Evolutionary conservation across 2,888 invertebrate species (phyloP).

Genomic region (Pediacus dermestoides): DNA sequence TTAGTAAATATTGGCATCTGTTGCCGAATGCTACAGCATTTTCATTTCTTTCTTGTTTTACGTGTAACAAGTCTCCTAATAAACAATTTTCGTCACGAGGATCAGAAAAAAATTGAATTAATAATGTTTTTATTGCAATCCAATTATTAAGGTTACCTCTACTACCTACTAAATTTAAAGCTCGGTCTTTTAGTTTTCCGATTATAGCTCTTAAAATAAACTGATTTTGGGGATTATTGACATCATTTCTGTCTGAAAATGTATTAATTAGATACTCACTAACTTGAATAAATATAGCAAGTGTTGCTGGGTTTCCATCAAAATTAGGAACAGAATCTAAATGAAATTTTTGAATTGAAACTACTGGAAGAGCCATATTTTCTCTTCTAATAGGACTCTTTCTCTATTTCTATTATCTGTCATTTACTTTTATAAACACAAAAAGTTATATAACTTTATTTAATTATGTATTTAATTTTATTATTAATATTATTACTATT

Average conservation of each 20-base stretch:
- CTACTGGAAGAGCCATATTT: neutral
- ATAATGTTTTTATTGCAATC: constrained; percentile 4
- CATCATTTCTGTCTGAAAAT: neutral
- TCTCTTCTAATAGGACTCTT: neutral
- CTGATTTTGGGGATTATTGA: constrained; percentile 1
- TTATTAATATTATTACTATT: too few relatives aligned
- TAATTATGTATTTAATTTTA: too few relatives aligned
- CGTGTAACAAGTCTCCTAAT: constrained; percentile 4
- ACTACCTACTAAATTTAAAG: constrained; percentile 3
- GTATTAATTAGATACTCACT: constrained; percentile 5
- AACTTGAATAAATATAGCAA: constrained; percentile 3
- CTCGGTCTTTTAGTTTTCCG: constrained; percentile 1
- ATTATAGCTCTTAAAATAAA: constrained; percentile 3
- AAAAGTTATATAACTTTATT: neutral
- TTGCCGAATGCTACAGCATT: constrained; percentile 1
- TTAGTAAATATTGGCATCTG: constrained; percentile 2
- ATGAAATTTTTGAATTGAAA: constrained; percentile 2
- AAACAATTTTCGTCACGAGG: constrained; percentile 5
- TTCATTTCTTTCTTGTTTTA: constrained; percentile 6
- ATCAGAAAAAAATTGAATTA: constrained; percentile 6
- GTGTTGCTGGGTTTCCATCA: constrained; percentile 7
- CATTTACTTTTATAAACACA: neutral
- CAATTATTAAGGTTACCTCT: constrained; percentile 3
- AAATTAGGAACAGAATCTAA: too few relatives aligned
- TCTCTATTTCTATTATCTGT: constrained; percentile 1